A percentile compares a stretch with the other conserved stretches of the same genome.
phyloP scores from a whole-genome alignment of 2,113 vertebrate genomes.

The Nyctibius bracteatus region DNA sequence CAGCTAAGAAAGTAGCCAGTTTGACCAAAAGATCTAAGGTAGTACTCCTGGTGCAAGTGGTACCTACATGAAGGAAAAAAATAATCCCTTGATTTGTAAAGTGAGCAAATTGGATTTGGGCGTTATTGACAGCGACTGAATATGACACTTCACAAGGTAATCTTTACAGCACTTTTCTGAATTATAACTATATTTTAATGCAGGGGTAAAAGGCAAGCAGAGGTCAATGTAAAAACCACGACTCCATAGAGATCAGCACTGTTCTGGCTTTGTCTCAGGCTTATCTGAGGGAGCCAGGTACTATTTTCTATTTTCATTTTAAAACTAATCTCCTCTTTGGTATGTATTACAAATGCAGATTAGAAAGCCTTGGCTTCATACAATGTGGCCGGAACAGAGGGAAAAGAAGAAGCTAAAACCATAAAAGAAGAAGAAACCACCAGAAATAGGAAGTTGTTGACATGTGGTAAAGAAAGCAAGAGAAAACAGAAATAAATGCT shows the following conservation, averaged over 20 bases:
- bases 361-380: background rate
- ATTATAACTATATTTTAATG: background rate
- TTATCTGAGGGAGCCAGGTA: constrained; percentile 23
- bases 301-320: background rate
- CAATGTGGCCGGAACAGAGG: background rate
- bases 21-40: background rate
- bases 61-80: background rate
- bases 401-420: background rate
- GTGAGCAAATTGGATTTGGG: background rate
- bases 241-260: background rate
- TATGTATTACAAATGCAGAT: background rate
- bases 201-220: background rate
- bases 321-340: background rate
- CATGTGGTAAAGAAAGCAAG: background rate
- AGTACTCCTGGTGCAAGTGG: background rate
- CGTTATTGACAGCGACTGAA: background rate
- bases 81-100: background rate
- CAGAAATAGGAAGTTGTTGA: background rate
- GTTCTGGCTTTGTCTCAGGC: background rate
- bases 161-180: background rate
- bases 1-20: background rate
- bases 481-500: background rate
- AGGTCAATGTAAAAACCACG: background rate
- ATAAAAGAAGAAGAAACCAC: background rate
- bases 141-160: background rate